phyloP scores from a whole-genome alignment of 2,113 vertebrate species.

The Nerophis ophidion region DNA sequence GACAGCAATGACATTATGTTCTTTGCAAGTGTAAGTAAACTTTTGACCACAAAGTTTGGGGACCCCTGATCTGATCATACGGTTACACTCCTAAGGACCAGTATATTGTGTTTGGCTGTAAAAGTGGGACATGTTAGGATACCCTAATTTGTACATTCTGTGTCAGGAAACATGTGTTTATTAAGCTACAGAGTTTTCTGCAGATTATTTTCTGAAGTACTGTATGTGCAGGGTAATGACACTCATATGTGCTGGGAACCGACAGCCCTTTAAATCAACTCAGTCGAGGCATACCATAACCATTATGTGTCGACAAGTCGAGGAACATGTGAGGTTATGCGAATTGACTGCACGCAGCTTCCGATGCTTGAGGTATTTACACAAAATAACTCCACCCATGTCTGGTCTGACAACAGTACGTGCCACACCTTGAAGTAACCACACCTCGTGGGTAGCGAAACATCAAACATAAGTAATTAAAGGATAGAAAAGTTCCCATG shows the following conservation, averaged over 20 bases:
- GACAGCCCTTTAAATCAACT: background rate
- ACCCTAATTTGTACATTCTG: too few relatives aligned
- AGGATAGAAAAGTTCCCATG: constrained; percentile 38
- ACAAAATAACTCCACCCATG: constrained; percentile 39
- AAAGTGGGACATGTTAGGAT: too few relatives aligned
- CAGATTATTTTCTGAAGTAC: background rate
- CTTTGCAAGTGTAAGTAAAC: too few relatives aligned
- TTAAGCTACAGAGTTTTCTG: too few relatives aligned
- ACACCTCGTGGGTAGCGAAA: constrained; percentile 15
- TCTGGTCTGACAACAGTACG: constrained; percentile 34
- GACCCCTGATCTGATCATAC: too few relatives aligned
- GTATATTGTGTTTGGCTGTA: too few relatives aligned
- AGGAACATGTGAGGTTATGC: background rate
- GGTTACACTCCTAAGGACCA: too few relatives aligned
- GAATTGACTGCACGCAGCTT: background rate
- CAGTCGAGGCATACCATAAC: background rate
- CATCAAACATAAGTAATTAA: constrained; percentile 43
- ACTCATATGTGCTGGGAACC: too few relatives aligned
- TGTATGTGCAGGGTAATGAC: background rate
- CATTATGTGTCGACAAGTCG: background rate
- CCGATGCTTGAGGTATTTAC: constrained; percentile 23
- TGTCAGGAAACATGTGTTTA: too few relatives aligned
- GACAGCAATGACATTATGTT: too few relatives aligned
- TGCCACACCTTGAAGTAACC: constrained; percentile 34
- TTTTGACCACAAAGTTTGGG: too few relatives aligned